Percentiles rank a stretch among this genome's conserved stretches.
These are phyloP conservation scores for Drosophila obscura DNA, from an alignment of 1,140 invertebrate species.

Conservation along the genomic window DNA sequence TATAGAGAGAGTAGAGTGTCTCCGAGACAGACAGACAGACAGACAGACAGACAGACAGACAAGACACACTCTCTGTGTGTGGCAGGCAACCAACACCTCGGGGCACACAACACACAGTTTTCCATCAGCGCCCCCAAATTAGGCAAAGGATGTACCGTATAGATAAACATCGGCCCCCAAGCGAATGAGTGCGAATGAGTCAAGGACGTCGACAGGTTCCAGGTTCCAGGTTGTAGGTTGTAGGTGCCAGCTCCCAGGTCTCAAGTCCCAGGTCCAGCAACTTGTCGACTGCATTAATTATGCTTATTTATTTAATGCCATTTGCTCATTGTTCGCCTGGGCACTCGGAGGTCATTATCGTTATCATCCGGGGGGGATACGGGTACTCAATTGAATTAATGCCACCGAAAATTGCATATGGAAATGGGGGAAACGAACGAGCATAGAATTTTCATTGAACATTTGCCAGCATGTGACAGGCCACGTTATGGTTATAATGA, in stretches of 20 bases:
- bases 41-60: too few relatives aligned
- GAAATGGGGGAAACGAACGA: not conserved
- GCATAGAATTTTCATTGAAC: not conserved
- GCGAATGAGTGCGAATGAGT: not conserved
- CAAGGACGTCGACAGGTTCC: slow-evolving; percentile 7
- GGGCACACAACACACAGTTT: slow-evolving; percentile 12
- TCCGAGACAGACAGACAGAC: too few relatives aligned
- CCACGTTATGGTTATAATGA: slow-evolving; percentile 26
- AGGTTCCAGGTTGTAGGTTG: too few relatives aligned
- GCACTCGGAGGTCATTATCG: slow-evolving; percentile 28
- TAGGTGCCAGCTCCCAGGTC: too few relatives aligned
- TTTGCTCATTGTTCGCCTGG: slow-evolving; percentile 11
- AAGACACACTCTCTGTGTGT: not conserved
- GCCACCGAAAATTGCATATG: slow-evolving; percentile 27
- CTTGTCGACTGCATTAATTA: slow-evolving; percentile 51
- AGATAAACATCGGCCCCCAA: not conserved
- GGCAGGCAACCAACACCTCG: not conserved
- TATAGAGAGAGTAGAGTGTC: slow-evolving; percentile 16
- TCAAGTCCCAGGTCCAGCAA: not conserved
- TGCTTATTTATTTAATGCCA: slow-evolving; percentile 53
- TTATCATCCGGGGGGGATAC: slow-evolving; percentile 12
- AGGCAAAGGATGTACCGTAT: slow-evolving; percentile 18
- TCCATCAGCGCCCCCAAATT: slow-evolving; percentile 23
- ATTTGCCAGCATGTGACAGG: slow-evolving; percentile 8
- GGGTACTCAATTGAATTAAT: slow-evolving; percentile 44